Percentiles rank a stretch among this genome's conserved stretches.
Evolutionary conservation across 2,797 vertebrate species (phyloP).

Genomic region (Gephyroberyx darwinii): DNA sequence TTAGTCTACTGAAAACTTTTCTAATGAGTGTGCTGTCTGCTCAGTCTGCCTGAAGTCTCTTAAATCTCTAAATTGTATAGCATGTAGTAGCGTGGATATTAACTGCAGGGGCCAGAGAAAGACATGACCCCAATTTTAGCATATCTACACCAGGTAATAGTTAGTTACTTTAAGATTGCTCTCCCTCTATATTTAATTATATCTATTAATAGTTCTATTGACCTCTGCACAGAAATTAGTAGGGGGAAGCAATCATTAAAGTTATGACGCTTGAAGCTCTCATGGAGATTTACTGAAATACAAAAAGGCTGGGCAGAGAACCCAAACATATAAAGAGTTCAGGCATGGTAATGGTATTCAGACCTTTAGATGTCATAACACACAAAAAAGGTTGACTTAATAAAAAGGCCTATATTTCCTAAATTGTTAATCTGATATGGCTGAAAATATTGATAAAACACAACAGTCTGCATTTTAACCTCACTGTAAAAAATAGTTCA

Average conservation of each 20-base stretch:
- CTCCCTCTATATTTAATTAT: no score
- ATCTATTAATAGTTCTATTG: background rate
- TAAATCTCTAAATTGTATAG: no score
- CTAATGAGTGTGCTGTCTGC: background rate
- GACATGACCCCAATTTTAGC: slow-evolving; percentile 37
- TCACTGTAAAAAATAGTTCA: background rate
- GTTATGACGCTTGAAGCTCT: background rate
- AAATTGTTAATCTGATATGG: background rate
- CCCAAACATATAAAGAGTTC: no score
- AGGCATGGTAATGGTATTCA: no score
- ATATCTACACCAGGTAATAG: slow-evolving; percentile 12
- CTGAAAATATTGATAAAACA: background rate
- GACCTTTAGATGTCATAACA: no score
- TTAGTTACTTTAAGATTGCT: no score
- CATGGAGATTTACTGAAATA: no score
- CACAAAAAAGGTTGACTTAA: no score
- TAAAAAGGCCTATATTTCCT: no score
- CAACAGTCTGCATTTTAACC: background rate
- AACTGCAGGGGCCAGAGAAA: no score
- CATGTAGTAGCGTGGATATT: no score
- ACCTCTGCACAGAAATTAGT: background rate
- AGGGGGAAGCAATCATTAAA: background rate
- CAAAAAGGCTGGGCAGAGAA: no score
- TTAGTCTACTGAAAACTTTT: slow-evolving; percentile 16
- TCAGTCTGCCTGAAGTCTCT: slow-evolving; percentile 1